Conservation (phyloP, 1,140 invertebrate genomes). For the Cherax quadricarinatus region DNA sequence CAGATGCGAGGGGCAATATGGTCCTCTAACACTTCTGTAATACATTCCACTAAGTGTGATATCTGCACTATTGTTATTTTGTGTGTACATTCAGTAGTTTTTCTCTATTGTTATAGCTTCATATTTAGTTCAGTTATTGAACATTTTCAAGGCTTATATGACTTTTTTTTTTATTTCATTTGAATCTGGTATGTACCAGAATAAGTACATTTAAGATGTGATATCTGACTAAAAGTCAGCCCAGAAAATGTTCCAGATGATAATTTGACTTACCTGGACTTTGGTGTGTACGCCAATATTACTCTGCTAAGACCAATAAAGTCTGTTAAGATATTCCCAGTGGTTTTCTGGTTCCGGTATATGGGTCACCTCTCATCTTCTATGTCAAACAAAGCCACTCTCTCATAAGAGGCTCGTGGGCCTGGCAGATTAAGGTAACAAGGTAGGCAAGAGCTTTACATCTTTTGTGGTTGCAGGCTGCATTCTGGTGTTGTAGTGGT, state of each 20-base stretch:
- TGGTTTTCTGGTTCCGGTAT: slow-evolving; percentile 70
- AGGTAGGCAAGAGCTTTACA: slow-evolving; percentile 71
- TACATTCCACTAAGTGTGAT: slow-evolving; percentile 70
- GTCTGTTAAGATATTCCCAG: slow-evolving; percentile 70
- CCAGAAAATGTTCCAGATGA: slow-evolving; percentile 69
- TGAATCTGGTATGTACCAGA: slow-evolving; percentile 64
- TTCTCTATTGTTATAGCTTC: slow-evolving; percentile 70
- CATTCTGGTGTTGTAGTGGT: slow-evolving; percentile 67
- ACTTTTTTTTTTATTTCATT: slow-evolving; percentile 37
- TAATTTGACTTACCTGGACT: slow-evolving; percentile 68
- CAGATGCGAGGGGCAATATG: slow-evolving; percentile 43
- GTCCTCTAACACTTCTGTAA: slow-evolving; percentile 69
- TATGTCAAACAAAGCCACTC: slow-evolving; percentile 69
- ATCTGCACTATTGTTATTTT: slow-evolving; percentile 70
- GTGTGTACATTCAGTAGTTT: slow-evolving; percentile 70
- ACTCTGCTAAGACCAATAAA: slow-evolving; percentile 70
- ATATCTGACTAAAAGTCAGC: slow-evolving; percentile 56
- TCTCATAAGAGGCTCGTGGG: slow-evolving; percentile 69
- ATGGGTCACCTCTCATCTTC: slow-evolving; percentile 70
- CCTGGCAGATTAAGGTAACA: slow-evolving; percentile 70
- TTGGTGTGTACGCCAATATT: slow-evolving; percentile 70
- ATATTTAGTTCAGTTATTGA: slow-evolving; percentile 70
- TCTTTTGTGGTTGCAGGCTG: slow-evolving; percentile 70
- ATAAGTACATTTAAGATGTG: slow-evolving; percentile 54
- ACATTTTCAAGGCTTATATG: slow-evolving; percentile 69